These are phyloP conservation scores for Proisotoma minuta DNA, from an alignment of 2,888 invertebrate genomes.

Conservation along the genomic window DNA sequence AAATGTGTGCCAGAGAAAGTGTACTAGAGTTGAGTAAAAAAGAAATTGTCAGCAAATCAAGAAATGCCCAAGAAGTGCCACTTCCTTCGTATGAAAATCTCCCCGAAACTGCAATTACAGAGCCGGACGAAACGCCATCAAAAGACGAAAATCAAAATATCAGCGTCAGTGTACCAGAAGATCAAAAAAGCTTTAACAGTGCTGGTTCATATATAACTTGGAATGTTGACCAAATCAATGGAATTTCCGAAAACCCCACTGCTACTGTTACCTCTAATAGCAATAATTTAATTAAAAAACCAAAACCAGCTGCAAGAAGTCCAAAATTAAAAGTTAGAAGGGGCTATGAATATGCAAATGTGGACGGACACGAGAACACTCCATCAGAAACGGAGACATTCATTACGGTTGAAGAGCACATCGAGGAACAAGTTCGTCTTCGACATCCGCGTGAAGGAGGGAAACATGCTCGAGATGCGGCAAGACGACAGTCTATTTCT, in stretches of 20 bases:
- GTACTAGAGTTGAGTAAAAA: neutral
- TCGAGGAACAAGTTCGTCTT: too few species aligned
- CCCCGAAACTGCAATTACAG: neutral
- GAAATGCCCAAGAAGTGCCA: neutral
- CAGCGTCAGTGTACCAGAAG: neutral
- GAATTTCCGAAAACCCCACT: neutral
- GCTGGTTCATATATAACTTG: neutral
- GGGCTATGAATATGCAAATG: neutral
- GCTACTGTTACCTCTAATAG: neutral
- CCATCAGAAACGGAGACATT: neutral
- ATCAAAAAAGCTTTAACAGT: neutral
- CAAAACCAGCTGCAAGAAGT: conserved; percentile 2
- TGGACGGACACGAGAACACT: neutral
- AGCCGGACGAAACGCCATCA: neutral
- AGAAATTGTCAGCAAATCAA: neutral
- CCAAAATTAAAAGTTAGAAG: neutral
- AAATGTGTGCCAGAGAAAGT: conserved; percentile 20
- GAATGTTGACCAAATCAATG: neutral
- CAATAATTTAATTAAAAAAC: neutral
- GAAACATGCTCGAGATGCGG: neutral
- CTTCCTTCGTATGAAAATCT: conserved; percentile 7
- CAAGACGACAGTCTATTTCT: neutral
- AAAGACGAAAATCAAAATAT: neutral
- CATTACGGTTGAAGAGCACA: too few species aligned
- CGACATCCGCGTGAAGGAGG: neutral